phyloP scores from a whole-genome alignment of 2,797 vertebrate genomes.

The Lithobates sylvaticus region DNA sequence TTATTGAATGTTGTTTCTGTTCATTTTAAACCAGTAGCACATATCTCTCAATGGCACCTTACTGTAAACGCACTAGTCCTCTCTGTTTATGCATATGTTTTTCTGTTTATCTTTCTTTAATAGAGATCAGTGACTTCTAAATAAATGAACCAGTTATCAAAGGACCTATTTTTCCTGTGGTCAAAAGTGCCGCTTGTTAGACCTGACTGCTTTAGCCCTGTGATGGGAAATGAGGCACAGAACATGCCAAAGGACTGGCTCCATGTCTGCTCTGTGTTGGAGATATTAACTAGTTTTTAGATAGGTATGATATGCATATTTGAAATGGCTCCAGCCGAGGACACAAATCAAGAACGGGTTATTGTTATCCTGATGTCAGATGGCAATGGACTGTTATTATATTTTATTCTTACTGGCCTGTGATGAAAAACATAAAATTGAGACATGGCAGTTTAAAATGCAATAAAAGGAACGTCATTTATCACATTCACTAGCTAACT shows the following conservation, averaged over 20 bases:
- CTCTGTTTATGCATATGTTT: constrained; percentile 25
- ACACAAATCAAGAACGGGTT: constrained; percentile 33
- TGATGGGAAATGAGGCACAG: constrained; percentile 25
- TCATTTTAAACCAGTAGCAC: neutral
- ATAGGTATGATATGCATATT: constrained; percentile 5
- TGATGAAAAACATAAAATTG: neutral
- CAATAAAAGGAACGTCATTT: neutral
- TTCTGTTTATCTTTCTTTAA: neutral
- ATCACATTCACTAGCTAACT: neutral
- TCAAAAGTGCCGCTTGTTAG: neutral
- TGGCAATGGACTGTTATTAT: neutral
- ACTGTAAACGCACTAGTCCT: constrained; percentile 26
- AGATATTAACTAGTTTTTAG: neutral
- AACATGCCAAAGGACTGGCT: constrained; percentile 10
- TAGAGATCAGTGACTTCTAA: constrained; percentile 15
- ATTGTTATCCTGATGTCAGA: neutral
- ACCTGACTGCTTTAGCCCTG: constrained; percentile 3
- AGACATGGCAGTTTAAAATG: neutral
- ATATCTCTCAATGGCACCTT: neutral
- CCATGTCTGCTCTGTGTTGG: constrained; percentile 15
- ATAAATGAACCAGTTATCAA: constrained; percentile 20
- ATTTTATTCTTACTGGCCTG: neutral
- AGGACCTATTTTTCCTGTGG: constrained; percentile 19
- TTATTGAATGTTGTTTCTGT: constrained; percentile 1
- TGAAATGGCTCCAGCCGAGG: neutral